phyloP scores from a whole-genome alignment of 2,888 invertebrate genomes.

The Ichneumon xanthorius region DNA sequence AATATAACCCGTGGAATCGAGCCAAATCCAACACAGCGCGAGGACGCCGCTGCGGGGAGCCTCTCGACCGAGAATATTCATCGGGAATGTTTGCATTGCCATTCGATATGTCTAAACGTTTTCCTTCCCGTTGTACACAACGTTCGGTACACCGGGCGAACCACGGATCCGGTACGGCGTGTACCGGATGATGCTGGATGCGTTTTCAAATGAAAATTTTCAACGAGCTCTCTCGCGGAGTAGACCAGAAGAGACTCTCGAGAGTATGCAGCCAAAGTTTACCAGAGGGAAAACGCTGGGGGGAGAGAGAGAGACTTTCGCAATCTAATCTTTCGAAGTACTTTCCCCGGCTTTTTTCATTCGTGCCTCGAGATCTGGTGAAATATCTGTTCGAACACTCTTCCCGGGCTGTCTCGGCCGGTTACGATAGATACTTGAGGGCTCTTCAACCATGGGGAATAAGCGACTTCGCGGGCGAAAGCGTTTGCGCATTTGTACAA shows the following conservation, averaged over 20 bases:
- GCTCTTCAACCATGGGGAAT: too few relatives aligned
- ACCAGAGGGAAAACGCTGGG: background rate
- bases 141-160: background rate
- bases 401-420: background rate
- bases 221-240: constrained; percentile 56
- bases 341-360: background rate
- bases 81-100: constrained; percentile 72
- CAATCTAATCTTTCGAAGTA: background rate
- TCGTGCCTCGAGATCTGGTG: background rate
- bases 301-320: background rate
- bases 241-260: background rate
- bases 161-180: background rate
- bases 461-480: too few relatives aligned
- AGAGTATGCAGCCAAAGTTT: background rate
- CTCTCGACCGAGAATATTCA: constrained; percentile 63
- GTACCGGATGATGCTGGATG: constrained; percentile 19
- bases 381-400: background rate
- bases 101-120: constrained; percentile 71
- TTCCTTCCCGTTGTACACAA: constrained; percentile 35
- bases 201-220: constrained; percentile 54
- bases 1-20: constrained; percentile 74
- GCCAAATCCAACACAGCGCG: constrained; percentile 72
- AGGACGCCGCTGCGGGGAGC: constrained; percentile 2
- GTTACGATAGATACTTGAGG: background rate
- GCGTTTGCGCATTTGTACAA: too few relatives aligned